phyloP scores from a whole-genome alignment of 2,113 vertebrate genomes.

The Platycercus adscitus region DNA sequence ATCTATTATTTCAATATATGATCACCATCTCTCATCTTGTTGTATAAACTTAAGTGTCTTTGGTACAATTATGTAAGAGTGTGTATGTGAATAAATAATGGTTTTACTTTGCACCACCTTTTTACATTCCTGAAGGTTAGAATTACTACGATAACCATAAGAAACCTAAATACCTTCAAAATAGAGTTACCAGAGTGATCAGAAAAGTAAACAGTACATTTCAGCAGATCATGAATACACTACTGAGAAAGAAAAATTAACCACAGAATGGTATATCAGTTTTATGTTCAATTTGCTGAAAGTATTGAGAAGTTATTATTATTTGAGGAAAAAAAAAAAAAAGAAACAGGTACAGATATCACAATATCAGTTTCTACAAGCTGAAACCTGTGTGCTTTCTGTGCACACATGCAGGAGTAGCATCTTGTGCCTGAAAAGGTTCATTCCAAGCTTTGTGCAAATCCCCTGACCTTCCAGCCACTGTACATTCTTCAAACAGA shows the following conservation, averaged over 20 bases:
- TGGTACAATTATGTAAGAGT: neutral
- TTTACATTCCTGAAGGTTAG: conserved; percentile 27
- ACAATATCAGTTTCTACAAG: neutral
- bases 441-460: conserved; percentile 86
- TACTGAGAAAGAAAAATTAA: neutral
- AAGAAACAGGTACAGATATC: neutral
- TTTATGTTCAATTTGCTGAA: conserved; percentile 26
- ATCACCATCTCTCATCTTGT: neutral
- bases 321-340: neutral
- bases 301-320: conserved; percentile 1
- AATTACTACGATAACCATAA: conserved; percentile 34
- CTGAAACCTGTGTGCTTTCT: conserved; percentile 31
- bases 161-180: conserved; percentile 37
- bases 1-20: neutral
- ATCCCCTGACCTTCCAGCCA: conserved; percentile 85
- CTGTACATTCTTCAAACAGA: conserved; percentile 96
- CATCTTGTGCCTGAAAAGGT: conserved; percentile 42
- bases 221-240: neutral
- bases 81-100: neutral
- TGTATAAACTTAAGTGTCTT: neutral
- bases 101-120: neutral
- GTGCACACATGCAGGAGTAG: conserved; percentile 24
- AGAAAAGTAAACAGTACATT: conserved; percentile 23
- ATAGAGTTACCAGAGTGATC: neutral
- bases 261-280: neutral